Conservation (phyloP, 2,888 invertebrate species). For the Cosmia pyralina region DNA sequence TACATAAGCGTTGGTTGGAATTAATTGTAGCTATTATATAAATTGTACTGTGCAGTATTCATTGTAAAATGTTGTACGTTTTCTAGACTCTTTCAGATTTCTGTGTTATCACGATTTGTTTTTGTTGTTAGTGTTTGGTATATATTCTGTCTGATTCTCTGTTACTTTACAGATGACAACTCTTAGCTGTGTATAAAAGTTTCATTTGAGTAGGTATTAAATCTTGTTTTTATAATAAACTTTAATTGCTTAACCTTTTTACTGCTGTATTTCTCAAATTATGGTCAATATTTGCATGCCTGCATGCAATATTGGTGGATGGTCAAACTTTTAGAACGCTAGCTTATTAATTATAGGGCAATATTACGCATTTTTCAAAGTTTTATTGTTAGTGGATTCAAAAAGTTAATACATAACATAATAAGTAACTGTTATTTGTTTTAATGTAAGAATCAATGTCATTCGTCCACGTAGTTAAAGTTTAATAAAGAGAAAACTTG, state of each 20-base stretch:
- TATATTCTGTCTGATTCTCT: background rate
- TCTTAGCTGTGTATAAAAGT: background rate
- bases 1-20: slow-evolving; percentile 34
- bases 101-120: background rate
- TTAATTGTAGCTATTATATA: slow-evolving; percentile 21
- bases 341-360: background rate
- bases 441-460: slow-evolving; percentile 1
- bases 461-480: slow-evolving; percentile 20
- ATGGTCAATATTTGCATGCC: background rate
- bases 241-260: background rate
- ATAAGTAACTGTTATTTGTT: background rate
- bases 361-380: background rate
- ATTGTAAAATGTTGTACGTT: background rate
- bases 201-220: no score
- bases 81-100: background rate
- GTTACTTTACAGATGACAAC: background rate
- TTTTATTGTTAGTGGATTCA: background rate
- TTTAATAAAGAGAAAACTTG: slow-evolving; percentile 37
- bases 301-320: background rate
- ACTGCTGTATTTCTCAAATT: background rate
- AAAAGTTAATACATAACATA: background rate
- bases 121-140: background rate
- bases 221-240: background rate
- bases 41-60: slow-evolving; percentile 3
- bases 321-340: background rate